Evolutionary conservation across 2,113 vertebrate genomes (phyloP), one percentile per base, ranked within the genome.

Genomic region (Heloderma charlesbogerti): DNA sequence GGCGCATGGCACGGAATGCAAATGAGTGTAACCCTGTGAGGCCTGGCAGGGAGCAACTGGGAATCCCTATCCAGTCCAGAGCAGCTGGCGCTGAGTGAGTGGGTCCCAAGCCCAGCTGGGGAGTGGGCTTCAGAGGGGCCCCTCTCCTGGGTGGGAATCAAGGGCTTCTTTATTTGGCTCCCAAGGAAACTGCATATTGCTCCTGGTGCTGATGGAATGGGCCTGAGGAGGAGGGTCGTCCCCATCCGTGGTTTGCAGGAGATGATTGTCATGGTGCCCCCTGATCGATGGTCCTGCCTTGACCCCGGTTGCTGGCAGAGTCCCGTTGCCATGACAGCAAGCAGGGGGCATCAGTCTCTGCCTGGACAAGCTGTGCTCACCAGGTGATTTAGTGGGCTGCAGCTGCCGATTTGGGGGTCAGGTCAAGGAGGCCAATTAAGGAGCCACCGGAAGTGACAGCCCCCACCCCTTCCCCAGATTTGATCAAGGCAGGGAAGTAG

Each of bases 21-120:
- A 87, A 96, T 95, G 82, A 94, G 77, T 51, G 96, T 96, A 95
- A 96, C 96, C 92, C 95, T 66, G 88, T 95, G 83, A 45, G 25
- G 84, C 0, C 90, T 89, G 2, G 0, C 71, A 3, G 84, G 89
- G 84, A 89, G 79, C 34, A 6, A 2, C 48, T 48, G 88, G 77
- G 77, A 91, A 66, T 91, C 85, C 54, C 90, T 60, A 29, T 54
- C 29, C 66, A 69, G 37, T 54, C 29, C 66, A 69, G 27, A 71
- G 37, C 67, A 37, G 66, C n/a, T 54, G 10, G 18, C 31, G 8
- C 20, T 6, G 82, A 71, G 48, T 2, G 78, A 2, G 1, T 6
- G 34, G n/a, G n/a, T 31, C 71, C 74, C 29, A 6, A 20, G 7
- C 54, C 54, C 43, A 22, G 31, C 31, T 16, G 25, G 2, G 5